Conservation (phyloP, 2,888 invertebrate genomes). For the Microplitis manilae region DNA sequence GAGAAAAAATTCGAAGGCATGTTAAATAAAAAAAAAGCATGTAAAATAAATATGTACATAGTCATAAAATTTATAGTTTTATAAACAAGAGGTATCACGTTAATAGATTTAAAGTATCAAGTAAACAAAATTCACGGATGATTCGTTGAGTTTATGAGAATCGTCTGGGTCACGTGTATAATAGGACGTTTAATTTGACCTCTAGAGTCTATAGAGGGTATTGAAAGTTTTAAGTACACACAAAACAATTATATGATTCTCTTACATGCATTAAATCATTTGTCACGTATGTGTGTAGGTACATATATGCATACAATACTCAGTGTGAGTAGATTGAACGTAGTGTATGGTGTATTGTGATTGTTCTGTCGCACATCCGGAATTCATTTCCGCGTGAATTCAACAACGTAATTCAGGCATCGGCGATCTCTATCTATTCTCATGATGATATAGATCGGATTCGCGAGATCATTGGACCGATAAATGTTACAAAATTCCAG, state of each 20-base stretch:
- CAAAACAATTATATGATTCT: neutral
- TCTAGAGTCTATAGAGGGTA: neutral
- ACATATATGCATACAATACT: neutral
- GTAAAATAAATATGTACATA: too few relatives aligned
- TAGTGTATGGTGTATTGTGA: constrained; percentile 8
- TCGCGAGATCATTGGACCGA: constrained; percentile 19
- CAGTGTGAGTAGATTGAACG: neutral
- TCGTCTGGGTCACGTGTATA: too few relatives aligned
- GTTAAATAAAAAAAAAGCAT: too few relatives aligned
- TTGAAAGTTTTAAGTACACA: neutral
- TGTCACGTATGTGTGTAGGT: neutral
- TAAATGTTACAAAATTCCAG: constrained; percentile 40
- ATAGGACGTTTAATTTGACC: too few relatives aligned
- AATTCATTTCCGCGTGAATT: constrained; percentile 33
- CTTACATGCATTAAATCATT: neutral
- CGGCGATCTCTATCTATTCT: constrained; percentile 25
- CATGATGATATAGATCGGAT: constrained; percentile 1
- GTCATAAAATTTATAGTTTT: too few relatives aligned
- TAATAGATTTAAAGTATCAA: too few relatives aligned
- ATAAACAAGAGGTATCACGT: too few relatives aligned
- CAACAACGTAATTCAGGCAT: constrained; percentile 40
- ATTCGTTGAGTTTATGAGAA: too few relatives aligned
- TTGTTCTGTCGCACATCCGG: constrained; percentile 23
- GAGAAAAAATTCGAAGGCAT: too few relatives aligned
- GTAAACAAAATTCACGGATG: too few relatives aligned